These are phyloP conservation scores for Anas platyrhynchos DNA, from an alignment of 2,113 vertebrate genomes.

Conservation along the genomic window DNA sequence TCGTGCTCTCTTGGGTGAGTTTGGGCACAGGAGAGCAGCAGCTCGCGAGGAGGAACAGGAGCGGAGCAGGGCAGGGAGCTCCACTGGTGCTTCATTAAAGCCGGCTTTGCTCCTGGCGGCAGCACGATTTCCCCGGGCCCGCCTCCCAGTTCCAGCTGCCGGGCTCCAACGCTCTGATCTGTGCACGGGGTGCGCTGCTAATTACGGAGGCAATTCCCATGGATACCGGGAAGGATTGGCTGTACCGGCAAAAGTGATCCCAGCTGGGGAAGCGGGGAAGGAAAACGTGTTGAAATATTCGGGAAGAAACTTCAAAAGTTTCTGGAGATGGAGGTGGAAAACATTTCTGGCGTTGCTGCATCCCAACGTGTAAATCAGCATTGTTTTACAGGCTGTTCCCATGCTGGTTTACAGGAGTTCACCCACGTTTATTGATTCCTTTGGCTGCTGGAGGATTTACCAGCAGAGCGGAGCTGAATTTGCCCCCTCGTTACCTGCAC, in stretches of 20 bases:
- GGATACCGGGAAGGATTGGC: conserved; percentile 71
- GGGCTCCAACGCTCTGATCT: conserved; percentile 70
- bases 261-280: conserved; percentile 49
- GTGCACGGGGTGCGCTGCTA: conserved; percentile 70
- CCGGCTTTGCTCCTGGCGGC: conserved; percentile 62
- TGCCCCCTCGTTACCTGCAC: background rate
- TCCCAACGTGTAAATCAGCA: background rate
- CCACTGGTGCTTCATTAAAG: conserved; percentile 67
- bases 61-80: conserved; percentile 10
- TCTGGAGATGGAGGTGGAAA: background rate
- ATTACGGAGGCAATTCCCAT: conserved; percentile 76
- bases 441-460: background rate
- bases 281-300: conserved; percentile 33
- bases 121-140: conserved; percentile 70
- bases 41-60: background rate
- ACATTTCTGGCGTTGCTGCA: background rate
- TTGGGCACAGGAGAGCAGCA: background rate
- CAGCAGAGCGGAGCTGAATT: background rate
- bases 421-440: background rate
- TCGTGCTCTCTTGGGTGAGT: background rate
- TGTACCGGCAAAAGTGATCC: conserved; percentile 60
- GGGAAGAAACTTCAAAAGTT: conserved; percentile 39
- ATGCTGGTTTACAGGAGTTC: background rate
- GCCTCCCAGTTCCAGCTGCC: conserved; percentile 73
- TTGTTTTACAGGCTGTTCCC: background rate